phyloP scores from a whole-genome alignment of 1,140 invertebrate species.

The Bradysia coprophila region DNA sequence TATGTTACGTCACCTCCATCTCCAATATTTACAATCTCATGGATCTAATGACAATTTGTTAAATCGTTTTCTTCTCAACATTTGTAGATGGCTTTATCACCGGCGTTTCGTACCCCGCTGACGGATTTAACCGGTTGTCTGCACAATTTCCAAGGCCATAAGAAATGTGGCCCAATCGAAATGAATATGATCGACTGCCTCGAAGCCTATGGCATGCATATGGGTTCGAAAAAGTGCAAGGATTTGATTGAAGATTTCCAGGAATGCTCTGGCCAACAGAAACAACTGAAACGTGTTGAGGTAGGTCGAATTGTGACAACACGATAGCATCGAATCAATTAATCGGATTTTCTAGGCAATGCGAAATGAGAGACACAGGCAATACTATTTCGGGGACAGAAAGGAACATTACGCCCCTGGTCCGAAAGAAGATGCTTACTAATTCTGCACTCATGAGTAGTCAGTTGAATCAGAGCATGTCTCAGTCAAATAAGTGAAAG shows the following conservation, averaged over 20 bases:
- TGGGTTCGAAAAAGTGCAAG: slow-evolving; percentile 32
- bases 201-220: slow-evolving; percentile 48
- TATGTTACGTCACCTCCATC: too few relatives aligned
- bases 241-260: slow-evolving; percentile 38
- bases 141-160: slow-evolving; percentile 36
- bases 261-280: slow-evolving; percentile 38
- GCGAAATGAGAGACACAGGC: slow-evolving; percentile 30
- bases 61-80: too few relatives aligned
- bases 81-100: slow-evolving; percentile 12
- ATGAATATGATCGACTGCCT: slow-evolving; percentile 46
- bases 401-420: slow-evolving; percentile 25
- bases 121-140: slow-evolving; percentile 43
- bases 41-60: too few relatives aligned
- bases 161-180: slow-evolving; percentile 41
- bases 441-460: too few relatives aligned
- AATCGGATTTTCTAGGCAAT: slow-evolving; percentile 27
- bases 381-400: slow-evolving; percentile 27
- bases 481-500: background rate
- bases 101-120: slow-evolving; percentile 38
- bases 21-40: too few relatives aligned
- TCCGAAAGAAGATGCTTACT: slow-evolving; percentile 27
- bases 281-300: slow-evolving; percentile 33
- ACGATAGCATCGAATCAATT: background rate
- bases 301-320: slow-evolving; percentile 14
- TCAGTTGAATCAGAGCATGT: too few relatives aligned